Percentiles rank a stretch among this genome's conserved stretches.
These are phyloP conservation scores for Corbicula japonica DNA, from an alignment of 2,888 invertebrate species.

Conservation along the genomic window DNA sequence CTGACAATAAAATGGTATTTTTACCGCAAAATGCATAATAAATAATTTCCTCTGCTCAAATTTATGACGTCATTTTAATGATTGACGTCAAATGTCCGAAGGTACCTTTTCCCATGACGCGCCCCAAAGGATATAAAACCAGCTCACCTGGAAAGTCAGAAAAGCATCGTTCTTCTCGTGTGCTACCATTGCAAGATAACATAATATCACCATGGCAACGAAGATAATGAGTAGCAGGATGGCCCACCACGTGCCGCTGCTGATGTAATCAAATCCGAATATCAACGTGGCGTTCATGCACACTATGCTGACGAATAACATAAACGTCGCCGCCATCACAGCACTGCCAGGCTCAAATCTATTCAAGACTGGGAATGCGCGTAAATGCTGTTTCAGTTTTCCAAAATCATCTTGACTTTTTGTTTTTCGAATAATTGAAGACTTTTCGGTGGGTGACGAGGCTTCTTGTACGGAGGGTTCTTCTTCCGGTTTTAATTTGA, in stretches of 20 bases:
- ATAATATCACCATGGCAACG: conserved; percentile 76
- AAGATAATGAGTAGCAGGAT: conserved; percentile 88
- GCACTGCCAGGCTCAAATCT: conserved; percentile 92
- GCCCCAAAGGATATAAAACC: neutral
- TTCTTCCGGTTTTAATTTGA: conserved; percentile 83
- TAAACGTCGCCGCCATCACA: conserved; percentile 89
- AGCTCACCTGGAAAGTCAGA: conserved; percentile 85
- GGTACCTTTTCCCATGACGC: no score
- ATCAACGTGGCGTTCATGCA: conserved; percentile 87
- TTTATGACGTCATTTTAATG: no score
- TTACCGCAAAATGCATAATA: no score
- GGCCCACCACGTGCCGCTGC: conserved; percentile 90
- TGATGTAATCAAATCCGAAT: conserved; percentile 88
- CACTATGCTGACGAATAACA: conserved; percentile 89
- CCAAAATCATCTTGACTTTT: conserved; percentile 89
- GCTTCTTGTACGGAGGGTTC: conserved; percentile 36
- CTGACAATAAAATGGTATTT: no score
- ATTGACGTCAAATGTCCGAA: no score
- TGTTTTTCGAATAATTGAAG: conserved; percentile 78
- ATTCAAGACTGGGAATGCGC: conserved; percentile 92
- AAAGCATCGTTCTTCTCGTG: conserved; percentile 86
- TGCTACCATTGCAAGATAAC: conserved; percentile 84
- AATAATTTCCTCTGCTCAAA: no score
- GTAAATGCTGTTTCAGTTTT: conserved; percentile 90
- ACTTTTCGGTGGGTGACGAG: conserved; percentile 71